Conservation (phyloP, 1,140 invertebrate species). For the Orchesella cincta region DNA sequence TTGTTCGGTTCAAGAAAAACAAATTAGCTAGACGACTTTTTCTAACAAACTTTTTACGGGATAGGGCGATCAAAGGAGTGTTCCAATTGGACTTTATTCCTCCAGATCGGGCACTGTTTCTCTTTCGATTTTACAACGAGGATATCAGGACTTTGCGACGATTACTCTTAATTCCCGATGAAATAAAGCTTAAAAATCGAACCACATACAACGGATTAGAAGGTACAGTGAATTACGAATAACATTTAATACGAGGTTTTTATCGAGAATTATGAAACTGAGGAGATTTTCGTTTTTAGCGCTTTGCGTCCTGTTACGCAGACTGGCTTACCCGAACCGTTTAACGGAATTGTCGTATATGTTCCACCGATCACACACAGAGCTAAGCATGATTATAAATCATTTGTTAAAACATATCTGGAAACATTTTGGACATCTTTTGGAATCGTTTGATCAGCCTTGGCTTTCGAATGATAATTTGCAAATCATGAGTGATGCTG, state of each 20-base stretch:
- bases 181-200: background rate
- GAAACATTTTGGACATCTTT: background rate
- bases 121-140: background rate
- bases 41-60: too few relatives aligned
- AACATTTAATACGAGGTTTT: background rate
- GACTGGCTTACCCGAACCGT: slow-evolving; percentile 34
- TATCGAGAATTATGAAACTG: background rate
- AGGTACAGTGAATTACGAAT: background rate
- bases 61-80: too few relatives aligned
- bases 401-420: background rate
- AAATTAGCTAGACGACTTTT: too few relatives aligned
- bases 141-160: background rate
- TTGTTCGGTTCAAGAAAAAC: too few relatives aligned
- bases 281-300: slow-evolving; percentile 11
- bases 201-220: background rate
- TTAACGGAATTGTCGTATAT: background rate
- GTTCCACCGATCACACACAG: background rate
- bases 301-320: slow-evolving; percentile 21
- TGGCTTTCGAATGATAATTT: background rate
- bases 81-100: too few relatives aligned
- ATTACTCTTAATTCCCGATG: background rate
- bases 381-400: background rate
- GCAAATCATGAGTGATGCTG: background rate
- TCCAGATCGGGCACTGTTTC: too few relatives aligned
- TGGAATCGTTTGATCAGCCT: background rate